Percentiles rank a stretch among this genome's conserved stretches.
phyloP scores from a whole-genome alignment of 2,888 invertebrate species.

The Lepidochitona cinerea region DNA sequence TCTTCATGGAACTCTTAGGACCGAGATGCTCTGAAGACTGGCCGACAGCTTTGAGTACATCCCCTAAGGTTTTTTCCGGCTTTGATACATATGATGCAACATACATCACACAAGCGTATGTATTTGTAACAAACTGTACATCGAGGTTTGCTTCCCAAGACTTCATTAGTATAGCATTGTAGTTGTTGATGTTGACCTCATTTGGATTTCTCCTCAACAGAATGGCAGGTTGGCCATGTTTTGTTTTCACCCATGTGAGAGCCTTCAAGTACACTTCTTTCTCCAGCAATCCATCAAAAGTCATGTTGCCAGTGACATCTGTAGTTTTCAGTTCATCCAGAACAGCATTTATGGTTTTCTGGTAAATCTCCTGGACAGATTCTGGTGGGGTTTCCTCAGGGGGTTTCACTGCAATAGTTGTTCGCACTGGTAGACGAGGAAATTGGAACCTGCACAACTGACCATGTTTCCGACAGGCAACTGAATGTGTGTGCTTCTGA shows the following conservation, averaged over 20 bases:
- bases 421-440: not conserved
- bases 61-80: constrained; percentile 25
- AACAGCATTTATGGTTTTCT: not conserved
- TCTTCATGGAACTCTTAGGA: constrained; percentile 14
- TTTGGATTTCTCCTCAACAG: not conserved
- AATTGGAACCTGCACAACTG: constrained; percentile 11
- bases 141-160: constrained; percentile 21
- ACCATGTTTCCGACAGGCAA: constrained; percentile 11
- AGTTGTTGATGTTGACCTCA: constrained; percentile 4
- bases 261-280: not conserved
- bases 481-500: constrained; percentile 16
- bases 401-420: not conserved
- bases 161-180: not conserved
- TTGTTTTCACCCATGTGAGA: not conserved
- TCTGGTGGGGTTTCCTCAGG: not conserved
- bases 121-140: constrained; percentile 13
- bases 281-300: not conserved
- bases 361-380: not conserved
- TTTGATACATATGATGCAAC: constrained; percentile 18
- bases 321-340: not conserved
- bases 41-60: constrained; percentile 23
- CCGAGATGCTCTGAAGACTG: constrained; percentile 18
- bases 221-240: constrained; percentile 6
- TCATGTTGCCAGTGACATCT: not conserved
- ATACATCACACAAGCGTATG: constrained; percentile 22